Base-by-base conservation (phyloP, 2,113 vertebrate species). In the Microtus oregoni region DNA sequence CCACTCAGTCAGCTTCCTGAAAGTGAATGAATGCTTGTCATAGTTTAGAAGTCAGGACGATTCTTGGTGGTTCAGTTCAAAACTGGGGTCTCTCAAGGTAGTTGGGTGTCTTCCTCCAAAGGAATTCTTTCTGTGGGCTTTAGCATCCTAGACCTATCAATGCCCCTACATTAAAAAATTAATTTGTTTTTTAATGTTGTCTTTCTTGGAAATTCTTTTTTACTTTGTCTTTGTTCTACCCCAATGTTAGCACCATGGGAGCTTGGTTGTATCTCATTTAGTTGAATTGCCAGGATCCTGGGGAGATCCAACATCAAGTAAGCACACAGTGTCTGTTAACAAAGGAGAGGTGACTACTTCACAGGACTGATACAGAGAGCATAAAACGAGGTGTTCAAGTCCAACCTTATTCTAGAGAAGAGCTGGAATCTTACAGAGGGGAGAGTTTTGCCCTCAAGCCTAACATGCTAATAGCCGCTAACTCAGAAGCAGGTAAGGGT, bases 371-470 rank as follows among this genome's bases (percentile, higher is more conserved):
- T 30, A 41, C 47, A 77, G 38, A 28, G 0, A 13, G 68, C 0
- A 0, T 28, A 1, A 15, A 24, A 20, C 13, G 15, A 38, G 81
- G 8, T 1, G 0, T 0, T 50, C 30, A 55, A 6, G 1, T 14
- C 1, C 35, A 68, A 47, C 67, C 10, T 68, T 63, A 22, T 28
- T 47, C 55, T 20, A 72, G 35, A 41, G 55, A 87, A 73, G 55
- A 78, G 22, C 22, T 22, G 1, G 20, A 41, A 28, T 93, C 38
- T 52, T 32, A 28, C 20, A 8, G 6, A 2, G 78, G 30, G 28
- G 20, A 22, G 26, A 92, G n/a, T 44, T 82, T 90, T 52, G 9
- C 32, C 58, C 77, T 38, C 10, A 75, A 44, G 38, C 32, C 75
- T 24, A 35, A 22, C 11, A 10, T 15, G 35, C 22, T 9, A 63